A percentile compares a stretch with the other conserved stretches of the same genome.
Evolutionary conservation across 2,113 vertebrate species (phyloP).

Genomic region (Orycteropus afer): DNA sequence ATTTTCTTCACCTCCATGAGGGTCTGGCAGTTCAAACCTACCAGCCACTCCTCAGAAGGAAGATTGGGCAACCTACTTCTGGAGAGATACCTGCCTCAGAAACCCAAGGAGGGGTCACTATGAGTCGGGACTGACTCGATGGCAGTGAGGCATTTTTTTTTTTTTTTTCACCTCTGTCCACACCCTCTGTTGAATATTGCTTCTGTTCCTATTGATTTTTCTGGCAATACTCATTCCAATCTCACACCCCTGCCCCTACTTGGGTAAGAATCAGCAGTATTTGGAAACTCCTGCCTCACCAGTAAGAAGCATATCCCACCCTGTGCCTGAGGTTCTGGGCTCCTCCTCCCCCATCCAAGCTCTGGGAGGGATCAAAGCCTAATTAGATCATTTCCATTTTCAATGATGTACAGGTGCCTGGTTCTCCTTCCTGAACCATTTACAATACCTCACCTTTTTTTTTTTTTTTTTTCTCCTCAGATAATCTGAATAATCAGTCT

Average conservation of each 20-base stretch:
- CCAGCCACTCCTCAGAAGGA: too few species aligned
- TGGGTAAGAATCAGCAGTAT: neutral
- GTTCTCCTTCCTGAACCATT: conserved; percentile 48
- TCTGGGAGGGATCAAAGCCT: neutral
- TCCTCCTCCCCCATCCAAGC: accelerated
- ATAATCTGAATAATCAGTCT: conserved; percentile 48
- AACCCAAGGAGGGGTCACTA: too few species aligned
- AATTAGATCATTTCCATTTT: neutral
- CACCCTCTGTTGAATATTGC: conserved; percentile 21
- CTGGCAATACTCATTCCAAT: neutral
- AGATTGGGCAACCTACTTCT: too few species aligned
- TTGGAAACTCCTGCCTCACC: conserved; percentile 11
- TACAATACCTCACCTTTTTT: neutral
- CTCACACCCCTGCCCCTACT: neutral
- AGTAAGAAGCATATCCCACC: neutral
- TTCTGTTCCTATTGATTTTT: conserved; percentile 59
- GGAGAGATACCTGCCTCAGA: too few species aligned
- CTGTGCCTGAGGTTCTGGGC: neutral
- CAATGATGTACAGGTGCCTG: neutral
- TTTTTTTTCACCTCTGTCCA: too few species aligned
- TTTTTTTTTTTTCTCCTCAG: neutral
- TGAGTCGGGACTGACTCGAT: too few species aligned
- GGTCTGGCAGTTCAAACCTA: too few species aligned
- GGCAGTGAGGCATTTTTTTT: too few species aligned
- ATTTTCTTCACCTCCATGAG: neutral